Evolutionary conservation across 2,797 vertebrate genomes (phyloP).

Genomic region (Hemitrygon akajei): DNA sequence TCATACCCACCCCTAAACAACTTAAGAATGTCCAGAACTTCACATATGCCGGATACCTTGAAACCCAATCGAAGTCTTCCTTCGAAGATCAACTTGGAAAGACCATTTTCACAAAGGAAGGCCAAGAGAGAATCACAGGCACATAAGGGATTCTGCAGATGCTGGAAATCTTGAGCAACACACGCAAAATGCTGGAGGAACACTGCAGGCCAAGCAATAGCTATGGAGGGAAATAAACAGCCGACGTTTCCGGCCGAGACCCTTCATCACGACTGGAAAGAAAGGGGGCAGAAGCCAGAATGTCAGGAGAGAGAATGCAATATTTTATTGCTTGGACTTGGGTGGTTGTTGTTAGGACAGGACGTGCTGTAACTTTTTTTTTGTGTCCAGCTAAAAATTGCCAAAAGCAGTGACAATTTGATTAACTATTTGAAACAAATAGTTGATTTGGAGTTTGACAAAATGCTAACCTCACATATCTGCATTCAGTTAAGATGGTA

Average conservation of each 20-base stretch:
- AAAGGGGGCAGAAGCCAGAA: too few relatives aligned
- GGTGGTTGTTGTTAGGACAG: not conserved
- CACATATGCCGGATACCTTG: not conserved
- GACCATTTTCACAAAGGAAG: not conserved
- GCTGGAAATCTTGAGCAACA: too few relatives aligned
- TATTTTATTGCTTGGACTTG: constrained; percentile 15
- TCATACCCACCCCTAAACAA: not conserved
- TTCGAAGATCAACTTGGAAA: not conserved
- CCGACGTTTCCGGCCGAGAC: too few relatives aligned
- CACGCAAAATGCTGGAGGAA: too few relatives aligned
- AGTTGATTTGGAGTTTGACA: too few relatives aligned
- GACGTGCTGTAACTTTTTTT: not conserved
- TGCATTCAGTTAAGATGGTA: not conserved
- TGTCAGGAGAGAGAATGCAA: too few relatives aligned
- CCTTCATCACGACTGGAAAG: too few relatives aligned
- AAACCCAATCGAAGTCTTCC: not conserved
- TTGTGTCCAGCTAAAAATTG: not conserved
- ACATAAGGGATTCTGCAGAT: too few relatives aligned
- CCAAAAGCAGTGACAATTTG: not conserved
- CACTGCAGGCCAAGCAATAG: too few relatives aligned
- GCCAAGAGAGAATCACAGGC: too few relatives aligned
- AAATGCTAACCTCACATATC: not conserved
- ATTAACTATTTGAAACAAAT: not conserved
- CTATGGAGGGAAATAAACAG: too few relatives aligned
- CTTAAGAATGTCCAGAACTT: not conserved